Evolutionary conservation across 2,888 invertebrate genomes (phyloP).

Genomic region (Drosophila hawaiiensis): DNA sequence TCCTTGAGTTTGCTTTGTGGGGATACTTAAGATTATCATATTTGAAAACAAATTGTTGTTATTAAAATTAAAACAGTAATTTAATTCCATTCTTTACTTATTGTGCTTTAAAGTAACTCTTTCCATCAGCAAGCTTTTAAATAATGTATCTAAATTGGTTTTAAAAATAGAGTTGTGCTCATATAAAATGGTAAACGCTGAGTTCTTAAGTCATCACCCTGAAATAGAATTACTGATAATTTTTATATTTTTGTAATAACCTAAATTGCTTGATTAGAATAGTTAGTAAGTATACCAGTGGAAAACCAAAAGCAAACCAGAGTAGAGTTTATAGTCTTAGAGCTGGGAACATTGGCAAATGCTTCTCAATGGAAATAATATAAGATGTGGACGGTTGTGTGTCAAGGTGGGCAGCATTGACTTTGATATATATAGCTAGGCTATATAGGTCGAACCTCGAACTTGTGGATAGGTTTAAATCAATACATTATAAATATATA

Average conservation of each 20-base stretch:
- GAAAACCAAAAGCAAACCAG: neutral
- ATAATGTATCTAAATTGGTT: neutral
- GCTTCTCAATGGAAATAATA: neutral
- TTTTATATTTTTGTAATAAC: neutral
- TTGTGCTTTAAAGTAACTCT: neutral
- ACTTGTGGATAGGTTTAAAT: conserved; percentile 53
- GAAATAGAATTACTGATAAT: neutral
- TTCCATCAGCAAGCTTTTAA: neutral
- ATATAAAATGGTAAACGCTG: neutral
- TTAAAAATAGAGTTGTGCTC: neutral
- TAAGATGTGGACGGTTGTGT: conserved; percentile 25
- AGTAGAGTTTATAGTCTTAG: neutral
- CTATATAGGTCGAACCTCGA: conserved; percentile 10
- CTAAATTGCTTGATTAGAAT: neutral
- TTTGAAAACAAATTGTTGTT: neutral
- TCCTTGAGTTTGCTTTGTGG: too few species aligned
- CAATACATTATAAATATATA: conserved; percentile 63
- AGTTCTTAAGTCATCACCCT: neutral
- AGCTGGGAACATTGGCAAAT: conserved; percentile 29
- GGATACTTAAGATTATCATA: neutral
- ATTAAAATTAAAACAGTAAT: neutral
- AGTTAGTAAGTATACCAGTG: neutral
- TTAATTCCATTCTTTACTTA: neutral
- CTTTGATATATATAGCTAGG: conserved; percentile 52
- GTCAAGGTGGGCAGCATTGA: conserved; percentile 56